phyloP scores from a whole-genome alignment of 2,113 vertebrate species.

The Pygoscelis adeliae region DNA sequence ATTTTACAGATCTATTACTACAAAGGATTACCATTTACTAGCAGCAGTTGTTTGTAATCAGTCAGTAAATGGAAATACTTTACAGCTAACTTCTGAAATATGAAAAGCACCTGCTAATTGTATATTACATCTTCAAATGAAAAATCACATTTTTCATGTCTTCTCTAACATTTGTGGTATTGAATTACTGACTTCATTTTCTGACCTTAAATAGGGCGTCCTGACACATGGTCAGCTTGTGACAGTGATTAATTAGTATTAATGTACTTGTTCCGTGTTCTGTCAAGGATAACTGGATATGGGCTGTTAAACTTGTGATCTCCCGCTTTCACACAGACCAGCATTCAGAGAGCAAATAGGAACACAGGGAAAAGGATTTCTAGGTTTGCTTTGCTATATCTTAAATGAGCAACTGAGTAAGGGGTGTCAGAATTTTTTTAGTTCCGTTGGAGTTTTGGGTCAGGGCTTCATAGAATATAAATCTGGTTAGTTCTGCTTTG shows the following conservation, averaged over 20 bases:
- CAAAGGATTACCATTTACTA: background rate
- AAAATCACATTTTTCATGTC: background rate
- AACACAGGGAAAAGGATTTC: background rate
- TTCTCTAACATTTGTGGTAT: background rate
- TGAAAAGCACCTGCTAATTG: background rate
- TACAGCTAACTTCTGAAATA: background rate
- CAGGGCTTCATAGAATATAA: background rate
- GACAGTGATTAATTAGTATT: slow-evolving; percentile 44
- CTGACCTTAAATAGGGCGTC: slow-evolving; percentile 12
- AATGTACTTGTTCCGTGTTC: background rate
- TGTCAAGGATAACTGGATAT: background rate
- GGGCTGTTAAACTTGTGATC: background rate
- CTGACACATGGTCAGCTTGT: background rate
- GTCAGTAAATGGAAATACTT: background rate
- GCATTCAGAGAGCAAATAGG: background rate
- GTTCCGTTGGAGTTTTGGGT: background rate
- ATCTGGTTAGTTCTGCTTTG: background rate
- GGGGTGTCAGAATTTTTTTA: background rate
- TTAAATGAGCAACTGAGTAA: background rate
- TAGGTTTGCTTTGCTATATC: background rate
- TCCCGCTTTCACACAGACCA: background rate
- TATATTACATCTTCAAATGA: background rate
- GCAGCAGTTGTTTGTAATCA: background rate
- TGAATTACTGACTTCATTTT: background rate
- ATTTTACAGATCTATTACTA: background rate